A percentile compares a stretch with the other conserved stretches of the same genome.
Evolutionary conservation across 2,888 invertebrate genomes (phyloP).

Genomic region (Liposcelis brunnea): DNA sequence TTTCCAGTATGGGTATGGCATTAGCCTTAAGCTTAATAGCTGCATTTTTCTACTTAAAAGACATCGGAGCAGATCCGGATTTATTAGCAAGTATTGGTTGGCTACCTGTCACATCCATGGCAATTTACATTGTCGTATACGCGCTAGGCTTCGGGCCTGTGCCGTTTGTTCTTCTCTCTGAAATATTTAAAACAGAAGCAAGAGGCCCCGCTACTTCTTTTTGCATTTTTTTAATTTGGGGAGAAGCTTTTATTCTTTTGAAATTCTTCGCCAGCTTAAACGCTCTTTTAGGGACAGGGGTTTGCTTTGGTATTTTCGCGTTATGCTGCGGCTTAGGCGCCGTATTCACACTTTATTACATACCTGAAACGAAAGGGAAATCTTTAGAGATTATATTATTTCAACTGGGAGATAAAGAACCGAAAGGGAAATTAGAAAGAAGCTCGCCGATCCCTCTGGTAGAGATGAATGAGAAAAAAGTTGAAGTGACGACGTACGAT

Average conservation of each 20-base stretch:
- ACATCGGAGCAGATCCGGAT: neutral
- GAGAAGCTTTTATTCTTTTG: constrained; percentile 26
- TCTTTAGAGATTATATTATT: constrained; percentile 27
- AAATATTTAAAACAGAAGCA: constrained; percentile 30
- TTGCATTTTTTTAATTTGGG: constrained; percentile 25
- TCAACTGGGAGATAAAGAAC: constrained; percentile 9
- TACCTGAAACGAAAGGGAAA: constrained; percentile 31
- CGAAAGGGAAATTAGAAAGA: too few relatives aligned
- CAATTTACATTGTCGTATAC: constrained; percentile 28
- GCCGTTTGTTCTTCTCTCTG: constrained; percentile 28
- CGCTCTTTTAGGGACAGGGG: constrained; percentile 24
- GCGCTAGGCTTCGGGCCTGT: constrained; percentile 29
- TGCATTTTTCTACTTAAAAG: constrained; percentile 19
- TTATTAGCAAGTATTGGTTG: constrained; percentile 19
- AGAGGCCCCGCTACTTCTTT: constrained; percentile 24
- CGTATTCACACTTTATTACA: constrained; percentile 23
- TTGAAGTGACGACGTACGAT: too few relatives aligned
- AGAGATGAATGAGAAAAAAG: too few relatives aligned
- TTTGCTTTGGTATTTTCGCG: constrained; percentile 28
- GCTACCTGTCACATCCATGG: constrained; percentile 27
- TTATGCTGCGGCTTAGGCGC: constrained; percentile 23
- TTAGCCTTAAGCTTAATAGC: constrained; percentile 22
- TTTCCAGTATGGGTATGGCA: constrained; percentile 24
- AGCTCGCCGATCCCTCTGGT: too few relatives aligned
- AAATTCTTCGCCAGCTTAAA: constrained; percentile 27